Percentiles rank a stretch among this genome's conserved stretches.
phyloP scores from a whole-genome alignment of 2,113 vertebrate species.

The Butastur rufipennis region DNA sequence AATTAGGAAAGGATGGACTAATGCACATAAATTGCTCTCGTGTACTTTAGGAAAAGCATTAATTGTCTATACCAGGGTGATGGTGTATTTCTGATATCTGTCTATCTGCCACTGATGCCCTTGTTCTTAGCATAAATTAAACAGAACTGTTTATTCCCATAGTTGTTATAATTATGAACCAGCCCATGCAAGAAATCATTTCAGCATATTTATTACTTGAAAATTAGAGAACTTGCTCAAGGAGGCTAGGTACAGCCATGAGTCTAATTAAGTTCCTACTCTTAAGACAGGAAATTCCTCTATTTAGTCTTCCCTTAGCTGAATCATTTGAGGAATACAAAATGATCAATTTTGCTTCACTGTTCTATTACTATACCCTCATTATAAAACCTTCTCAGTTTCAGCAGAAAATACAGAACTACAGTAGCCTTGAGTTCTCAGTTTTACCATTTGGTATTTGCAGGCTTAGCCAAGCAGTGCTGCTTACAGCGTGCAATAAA shows the following conservation, averaged over 20 bases:
- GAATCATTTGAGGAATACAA: not conserved
- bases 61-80: not conserved
- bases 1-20: constrained; percentile 60
- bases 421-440: not conserved
- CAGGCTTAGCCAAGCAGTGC: not conserved
- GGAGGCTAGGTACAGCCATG: not conserved
- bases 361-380: not conserved
- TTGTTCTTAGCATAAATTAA: not conserved
- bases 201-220: not conserved
- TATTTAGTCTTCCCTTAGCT: not conserved
- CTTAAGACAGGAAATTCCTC: not conserved
- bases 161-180: not conserved
- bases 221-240: not conserved
- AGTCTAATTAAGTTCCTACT: not conserved
- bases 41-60: constrained; percentile 31
- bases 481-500: not conserved
- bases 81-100: not conserved
- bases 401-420: not conserved
- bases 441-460: not conserved
- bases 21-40: constrained; percentile 41
- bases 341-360: not conserved
- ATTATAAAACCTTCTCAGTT: not conserved
- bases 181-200: not conserved
- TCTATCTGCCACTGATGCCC: not conserved
- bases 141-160: not conserved